Base-by-base conservation (phyloP, 2,113 vertebrate species). In the Probosciger aterrimus region DNA sequence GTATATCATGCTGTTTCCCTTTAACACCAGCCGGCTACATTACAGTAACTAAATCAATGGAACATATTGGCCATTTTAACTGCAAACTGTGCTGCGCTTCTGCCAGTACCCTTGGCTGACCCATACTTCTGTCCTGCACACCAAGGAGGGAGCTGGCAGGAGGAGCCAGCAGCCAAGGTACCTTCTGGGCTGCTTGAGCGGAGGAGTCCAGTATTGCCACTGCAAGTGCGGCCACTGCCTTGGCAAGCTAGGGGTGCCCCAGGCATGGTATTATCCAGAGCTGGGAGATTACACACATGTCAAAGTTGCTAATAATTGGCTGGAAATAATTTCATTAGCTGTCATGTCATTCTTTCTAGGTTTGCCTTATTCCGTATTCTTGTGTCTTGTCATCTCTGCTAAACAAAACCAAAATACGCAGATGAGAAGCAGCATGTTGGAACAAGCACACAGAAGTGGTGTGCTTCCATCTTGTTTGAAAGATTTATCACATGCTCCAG, bases 391-490 rank as follows among this genome's bases (percentile, higher is more conserved):
- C 23, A 37, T 27, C 14, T 57, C 30, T 84, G 52, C 20, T 11
- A 6, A 68, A 67, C 59, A 52, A 59, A 16, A 4, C 7, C 11
- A 27, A 46, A 57, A 81, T 52, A 39, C 5, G 10, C 60, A 60
- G 39, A 37, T 39, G 30, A 91, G 57, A 75, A 95, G 52, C 3
- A 88, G 43, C 50, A 33, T 69, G 41, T 44, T 79, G 35, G 11
- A 89, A 80, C 14, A 85, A 83, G 59, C 44, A 57, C 19, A 71
- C 28, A 44, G 18, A 71, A 86, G 44, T 33, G 10, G 8, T 70
- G 93, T 85, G 46, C 30, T 94, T 84, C 79, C 41, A 86, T 71
- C 27, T 68, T 57, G 67, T 39, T 59, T 85, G 68, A 91, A 94
- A 91, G 41, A 35, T 71, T 92, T 82, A 91, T 77, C 37, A 37